Base-by-base conservation (phyloP, 2,797 vertebrate genomes). In the Tiaroga cobitis region DNA sequence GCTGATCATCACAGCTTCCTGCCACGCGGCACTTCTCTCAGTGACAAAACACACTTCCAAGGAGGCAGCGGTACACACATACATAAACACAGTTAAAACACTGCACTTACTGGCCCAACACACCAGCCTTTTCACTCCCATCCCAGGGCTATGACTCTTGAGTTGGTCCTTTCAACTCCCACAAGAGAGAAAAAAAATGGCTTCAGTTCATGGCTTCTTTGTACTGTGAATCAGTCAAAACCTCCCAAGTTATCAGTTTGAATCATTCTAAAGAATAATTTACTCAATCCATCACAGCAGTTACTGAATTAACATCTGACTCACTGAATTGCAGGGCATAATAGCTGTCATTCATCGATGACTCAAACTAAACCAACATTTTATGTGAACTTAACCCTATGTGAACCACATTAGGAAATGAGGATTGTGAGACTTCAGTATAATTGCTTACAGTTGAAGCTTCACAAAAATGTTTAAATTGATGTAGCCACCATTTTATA, bases 1-100 rank as follows among this genome's bases (percentile, higher is more conserved):
- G 87, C 87, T 83, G 83, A 83, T 88, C 89, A 77, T 90, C 89
- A 90, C 87, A 88, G 87, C 87, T 88, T 88, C 83, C 72, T 87
- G 82, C 89, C 83, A 82, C 69, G 78, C 81, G 26, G 79, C 85
- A 80, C 85, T 88, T 75, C 84, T 75, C 84, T 89, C 84, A 51
- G 68, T 85, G 54, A 80, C 86, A 84, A 87, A 84, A 87, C 68
- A 86, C 85, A 87, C 83, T 86, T 76, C 76, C 59, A 61, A 61
- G 29, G 56, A 84, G 72, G 59, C 82, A 59, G 76, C 46, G 29
- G 34, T 56, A 70, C 73, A 61, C 85, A 81, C 84, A 77, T 29
- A 16, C 67, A 77, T 51, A 82, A 43, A 72, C 73, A 87, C 54
- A n/a, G 51, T 59, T 83, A 81, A 86, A 83, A 63, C 56, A 80